phyloP scores from a whole-genome alignment of 2,113 vertebrate species.

The Scomber japonicus region DNA sequence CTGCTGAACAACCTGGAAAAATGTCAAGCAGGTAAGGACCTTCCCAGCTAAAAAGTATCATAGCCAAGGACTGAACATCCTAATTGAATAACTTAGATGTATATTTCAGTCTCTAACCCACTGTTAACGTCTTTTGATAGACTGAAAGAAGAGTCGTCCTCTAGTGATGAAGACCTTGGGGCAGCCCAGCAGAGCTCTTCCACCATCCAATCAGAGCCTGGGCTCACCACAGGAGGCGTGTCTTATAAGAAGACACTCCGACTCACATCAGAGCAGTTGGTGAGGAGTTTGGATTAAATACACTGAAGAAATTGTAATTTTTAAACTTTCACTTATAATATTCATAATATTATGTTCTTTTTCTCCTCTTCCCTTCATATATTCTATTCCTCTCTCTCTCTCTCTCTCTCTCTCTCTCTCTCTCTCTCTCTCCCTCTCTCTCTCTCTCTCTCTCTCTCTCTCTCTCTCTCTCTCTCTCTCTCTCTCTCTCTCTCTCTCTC shows the following conservation, averaged over 20 bases:
- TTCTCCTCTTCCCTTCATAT: neutral
- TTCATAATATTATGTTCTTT: neutral
- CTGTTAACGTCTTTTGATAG: constrained; percentile 73
- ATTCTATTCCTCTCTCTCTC: neutral
- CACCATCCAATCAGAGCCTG: constrained; percentile 76
- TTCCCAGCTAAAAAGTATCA: neutral
- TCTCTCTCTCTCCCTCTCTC: neutral
- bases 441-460: too few species aligned
- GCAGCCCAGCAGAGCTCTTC: constrained; percentile 79
- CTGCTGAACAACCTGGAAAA: constrained; percentile 65
- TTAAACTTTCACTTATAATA: too few species aligned
- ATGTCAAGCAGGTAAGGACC: constrained; percentile 74
- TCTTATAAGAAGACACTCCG: constrained; percentile 96
- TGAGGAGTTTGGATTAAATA: constrained; percentile 75
- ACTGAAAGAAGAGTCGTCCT: constrained; percentile 93
- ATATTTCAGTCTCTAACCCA: neutral
- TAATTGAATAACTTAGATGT: neutral
- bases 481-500: neutral
- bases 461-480: too few species aligned
- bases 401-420: too few species aligned
- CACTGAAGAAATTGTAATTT: neutral
- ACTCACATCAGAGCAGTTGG: constrained; percentile 95
- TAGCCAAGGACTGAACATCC: too few species aligned
- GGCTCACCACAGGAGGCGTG: constrained; percentile 80
- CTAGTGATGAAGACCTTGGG: constrained; percentile 92